phyloP scores from a whole-genome alignment of 2,113 vertebrate genomes.

The Sclerurus mexicanus region DNA sequence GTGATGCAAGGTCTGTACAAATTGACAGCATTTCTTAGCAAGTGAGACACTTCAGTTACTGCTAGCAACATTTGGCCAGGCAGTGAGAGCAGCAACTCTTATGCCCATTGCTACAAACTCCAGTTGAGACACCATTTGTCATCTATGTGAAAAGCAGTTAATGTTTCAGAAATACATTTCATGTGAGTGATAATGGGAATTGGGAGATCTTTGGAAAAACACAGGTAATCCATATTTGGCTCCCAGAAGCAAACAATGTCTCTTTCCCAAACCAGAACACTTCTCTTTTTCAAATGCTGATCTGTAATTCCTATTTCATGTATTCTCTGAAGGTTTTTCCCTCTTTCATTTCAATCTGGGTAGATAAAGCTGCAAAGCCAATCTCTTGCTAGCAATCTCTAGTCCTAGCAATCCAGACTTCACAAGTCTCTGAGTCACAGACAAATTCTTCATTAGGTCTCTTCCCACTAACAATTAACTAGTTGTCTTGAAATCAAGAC shows the following conservation, averaged over 20 bases:
- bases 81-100: background rate
- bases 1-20: background rate
- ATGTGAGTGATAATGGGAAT: background rate
- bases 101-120: background rate
- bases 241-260: background rate
- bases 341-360: background rate
- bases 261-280: background rate
- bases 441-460: background rate
- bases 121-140: background rate
- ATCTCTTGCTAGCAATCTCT: background rate
- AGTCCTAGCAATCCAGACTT: background rate
- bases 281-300: background rate
- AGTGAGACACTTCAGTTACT: background rate
- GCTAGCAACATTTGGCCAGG: background rate
- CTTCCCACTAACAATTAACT: background rate
- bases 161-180: background rate
- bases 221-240: background rate
- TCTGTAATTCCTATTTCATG: background rate
- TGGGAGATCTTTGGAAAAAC: background rate
- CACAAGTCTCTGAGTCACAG: background rate
- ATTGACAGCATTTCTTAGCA: background rate
- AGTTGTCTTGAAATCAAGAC: constrained; percentile 3
- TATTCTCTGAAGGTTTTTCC: background rate
- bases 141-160: background rate
- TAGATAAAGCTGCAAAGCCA: constrained; percentile 12